Conservation (phyloP, 2,797 vertebrate genomes). For the Rhincodon typus region DNA sequence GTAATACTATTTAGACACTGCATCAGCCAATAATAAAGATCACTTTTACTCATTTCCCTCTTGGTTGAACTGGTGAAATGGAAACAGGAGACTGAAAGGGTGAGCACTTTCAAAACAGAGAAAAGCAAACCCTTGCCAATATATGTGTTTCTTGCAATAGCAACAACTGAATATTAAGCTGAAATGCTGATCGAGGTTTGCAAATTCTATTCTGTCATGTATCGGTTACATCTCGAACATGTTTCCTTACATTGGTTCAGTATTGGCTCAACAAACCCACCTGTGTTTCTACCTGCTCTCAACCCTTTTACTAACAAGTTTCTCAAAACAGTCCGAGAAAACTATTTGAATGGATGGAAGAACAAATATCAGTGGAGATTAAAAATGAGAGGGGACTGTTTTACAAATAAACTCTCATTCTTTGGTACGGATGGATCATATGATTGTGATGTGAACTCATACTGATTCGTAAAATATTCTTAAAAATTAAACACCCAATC, state of each 20-base stretch:
- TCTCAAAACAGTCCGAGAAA: background rate
- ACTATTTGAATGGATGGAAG: too few relatives aligned
- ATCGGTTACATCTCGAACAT: background rate
- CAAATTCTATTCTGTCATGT: background rate
- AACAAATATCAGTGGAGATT: background rate
- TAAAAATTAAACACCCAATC: background rate
- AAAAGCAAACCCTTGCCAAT: background rate
- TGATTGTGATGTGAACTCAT: background rate
- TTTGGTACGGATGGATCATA: background rate
- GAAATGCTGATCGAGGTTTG: background rate
- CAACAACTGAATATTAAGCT: background rate
- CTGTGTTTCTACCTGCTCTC: too few relatives aligned
- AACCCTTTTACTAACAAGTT: background rate
- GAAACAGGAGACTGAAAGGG: background rate
- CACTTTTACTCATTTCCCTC: background rate
- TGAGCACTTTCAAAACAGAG: background rate
- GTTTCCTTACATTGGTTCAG: background rate
- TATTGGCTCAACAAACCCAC: background rate
- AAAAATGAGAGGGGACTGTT: background rate
- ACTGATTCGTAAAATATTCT: background rate
- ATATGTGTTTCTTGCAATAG: background rate
- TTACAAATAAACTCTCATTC: background rate
- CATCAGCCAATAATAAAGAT: background rate
- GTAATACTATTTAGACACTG: background rate
- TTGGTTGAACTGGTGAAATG: too few relatives aligned